phyloP scores from a whole-genome alignment of 23 tunicate species.

The Halocynthia roretzi region DNA sequence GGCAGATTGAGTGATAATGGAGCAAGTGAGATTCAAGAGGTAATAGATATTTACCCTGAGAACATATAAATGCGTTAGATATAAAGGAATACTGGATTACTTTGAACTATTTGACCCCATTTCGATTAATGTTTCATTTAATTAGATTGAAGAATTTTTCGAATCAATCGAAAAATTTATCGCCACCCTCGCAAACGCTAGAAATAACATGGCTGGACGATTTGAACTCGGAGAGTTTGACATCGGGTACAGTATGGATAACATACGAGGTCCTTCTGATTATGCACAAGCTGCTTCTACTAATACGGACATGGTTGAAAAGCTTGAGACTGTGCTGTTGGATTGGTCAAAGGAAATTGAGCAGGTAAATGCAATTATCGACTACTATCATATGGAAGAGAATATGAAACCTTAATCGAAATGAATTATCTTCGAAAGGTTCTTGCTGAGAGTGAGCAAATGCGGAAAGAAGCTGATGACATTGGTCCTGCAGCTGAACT shows the following conservation, averaged over 20 bases:
- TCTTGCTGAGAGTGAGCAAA: constrained; percentile 97
- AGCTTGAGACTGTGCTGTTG: constrained; percentile 72
- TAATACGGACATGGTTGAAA: constrained; percentile 82
- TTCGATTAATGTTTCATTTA: no score
- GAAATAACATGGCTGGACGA: constrained; percentile 62
- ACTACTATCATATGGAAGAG: neutral
- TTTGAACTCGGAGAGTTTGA: constrained; percentile 91
- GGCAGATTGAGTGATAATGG: constrained; percentile 74
- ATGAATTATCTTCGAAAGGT: constrained; percentile 36
- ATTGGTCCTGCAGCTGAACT: constrained; percentile 99
- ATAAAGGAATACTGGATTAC: no score
- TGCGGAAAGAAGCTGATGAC: constrained; percentile 99
- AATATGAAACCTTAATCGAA: neutral
- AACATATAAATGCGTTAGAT: no score
- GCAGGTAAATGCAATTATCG: constrained; percentile 42
- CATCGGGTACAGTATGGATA: constrained; percentile 88
- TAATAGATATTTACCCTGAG: neutral
- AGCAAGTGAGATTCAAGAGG: constrained; percentile 63
- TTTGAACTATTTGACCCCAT: no score
- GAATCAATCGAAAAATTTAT: constrained; percentile 92
- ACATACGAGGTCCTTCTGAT: constrained; percentile 67
- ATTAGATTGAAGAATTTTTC: constrained; percentile 89
- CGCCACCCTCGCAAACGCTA: constrained; percentile 58
- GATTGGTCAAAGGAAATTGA: constrained; percentile 99
- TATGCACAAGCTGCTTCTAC: constrained; percentile 53